Conservation (phyloP, 1,140 invertebrate genomes). For the Meloidogyne exigua region DNA sequence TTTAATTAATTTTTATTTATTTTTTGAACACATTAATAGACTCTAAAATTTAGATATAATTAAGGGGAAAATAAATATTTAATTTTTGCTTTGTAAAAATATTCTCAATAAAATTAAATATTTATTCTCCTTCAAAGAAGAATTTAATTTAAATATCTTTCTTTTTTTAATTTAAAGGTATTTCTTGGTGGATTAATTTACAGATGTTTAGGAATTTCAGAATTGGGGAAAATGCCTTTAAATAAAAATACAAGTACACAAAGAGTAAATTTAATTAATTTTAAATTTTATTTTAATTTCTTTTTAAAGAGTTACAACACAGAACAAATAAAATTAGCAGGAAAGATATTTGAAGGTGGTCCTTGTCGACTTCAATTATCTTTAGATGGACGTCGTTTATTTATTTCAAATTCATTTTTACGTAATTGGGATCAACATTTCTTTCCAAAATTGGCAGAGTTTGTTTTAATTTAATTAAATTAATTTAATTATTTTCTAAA, state of each 20-base stretch:
- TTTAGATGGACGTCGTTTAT: conserved; percentile 86
- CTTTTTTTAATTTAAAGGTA: conserved; percentile 20
- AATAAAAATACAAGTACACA: neutral
- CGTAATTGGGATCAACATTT: conserved; percentile 89
- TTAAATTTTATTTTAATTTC: neutral
- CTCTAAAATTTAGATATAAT: too few species aligned
- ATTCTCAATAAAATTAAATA: too few species aligned
- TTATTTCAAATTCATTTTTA: conserved; percentile 83
- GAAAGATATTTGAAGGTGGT: conserved; percentile 72
- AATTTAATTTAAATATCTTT: neutral
- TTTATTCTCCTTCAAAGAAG: too few species aligned
- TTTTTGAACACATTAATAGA: too few species aligned
- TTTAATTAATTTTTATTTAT: too few species aligned
- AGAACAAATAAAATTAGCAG: conserved; percentile 15
- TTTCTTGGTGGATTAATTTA: conserved; percentile 52
- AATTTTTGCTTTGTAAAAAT: too few species aligned
- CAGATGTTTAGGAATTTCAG: conserved; percentile 29
- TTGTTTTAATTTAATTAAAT: neutral
- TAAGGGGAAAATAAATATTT: too few species aligned
- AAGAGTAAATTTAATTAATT: conserved; percentile 13
- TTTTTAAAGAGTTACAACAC: conserved; percentile 26
- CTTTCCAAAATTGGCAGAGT: conserved; percentile 70
- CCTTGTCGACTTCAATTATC: conserved; percentile 94
- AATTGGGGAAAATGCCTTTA: conserved; percentile 14
- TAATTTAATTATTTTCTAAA: neutral